These are phyloP conservation scores for Rhinogobius similis DNA, from an alignment of 2,113 vertebrate genomes.

Conservation along the genomic window DNA sequence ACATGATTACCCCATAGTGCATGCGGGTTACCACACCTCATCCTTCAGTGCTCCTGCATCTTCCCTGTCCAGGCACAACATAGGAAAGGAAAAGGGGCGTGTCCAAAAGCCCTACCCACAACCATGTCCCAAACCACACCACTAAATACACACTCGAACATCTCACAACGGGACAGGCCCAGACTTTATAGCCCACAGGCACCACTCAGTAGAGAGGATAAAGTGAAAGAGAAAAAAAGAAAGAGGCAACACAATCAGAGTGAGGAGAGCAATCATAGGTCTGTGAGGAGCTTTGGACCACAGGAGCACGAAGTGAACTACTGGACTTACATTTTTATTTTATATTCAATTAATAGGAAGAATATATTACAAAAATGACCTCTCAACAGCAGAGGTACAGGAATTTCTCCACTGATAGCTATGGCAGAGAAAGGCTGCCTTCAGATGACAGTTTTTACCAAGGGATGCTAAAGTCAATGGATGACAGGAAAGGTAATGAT, in stretches of 20 bases:
- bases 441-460: constrained; percentile 78
- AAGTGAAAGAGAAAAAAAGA: constrained; percentile 29
- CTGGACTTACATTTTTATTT: background rate
- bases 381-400: constrained; percentile 64
- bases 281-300: constrained; percentile 33
- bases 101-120: constrained; percentile 50
- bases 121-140: constrained; percentile 49
- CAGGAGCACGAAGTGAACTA: constrained; percentile 23
- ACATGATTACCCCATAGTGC: constrained; percentile 32
- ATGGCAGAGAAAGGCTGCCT: constrained; percentile 67
- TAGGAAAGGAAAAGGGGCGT: constrained; percentile 62
- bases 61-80: constrained; percentile 13
- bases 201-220: constrained; percentile 54
- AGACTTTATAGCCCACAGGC: constrained; percentile 72
- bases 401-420: constrained; percentile 70
- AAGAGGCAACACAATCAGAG: constrained; percentile 46
- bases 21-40: constrained; percentile 66
- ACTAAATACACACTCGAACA: constrained; percentile 64
- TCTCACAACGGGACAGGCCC: constrained; percentile 63
- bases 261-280: constrained; percentile 53
- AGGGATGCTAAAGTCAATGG: constrained; percentile 79
- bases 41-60: constrained; percentile 31
- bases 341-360: constrained; percentile 2
- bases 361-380: constrained; percentile 62
- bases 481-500: constrained; percentile 79